Base-by-base conservation (phyloP, 2,797 vertebrate genomes). In the Oreochromis mossambicus region DNA sequence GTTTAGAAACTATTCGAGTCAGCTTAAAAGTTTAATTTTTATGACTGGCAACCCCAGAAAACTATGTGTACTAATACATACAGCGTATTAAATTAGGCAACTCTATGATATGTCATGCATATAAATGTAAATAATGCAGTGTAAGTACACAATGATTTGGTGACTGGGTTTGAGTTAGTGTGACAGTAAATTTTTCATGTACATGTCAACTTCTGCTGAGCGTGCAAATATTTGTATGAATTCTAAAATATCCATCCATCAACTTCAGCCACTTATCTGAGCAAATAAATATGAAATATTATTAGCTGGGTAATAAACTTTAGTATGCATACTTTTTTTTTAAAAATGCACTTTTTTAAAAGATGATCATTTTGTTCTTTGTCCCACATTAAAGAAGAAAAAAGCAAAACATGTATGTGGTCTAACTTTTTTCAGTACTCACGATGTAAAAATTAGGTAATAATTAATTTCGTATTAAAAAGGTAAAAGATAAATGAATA, bases 401-500 rank as follows among this genome's bases (percentile, higher is more conserved):
- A 38, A 38, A 66, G 34, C 11, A 66, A 38, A 34, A 41, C 5
- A 3, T 26, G 3, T 7, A 63, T 63, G 58, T 63, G 58, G 1
- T 24, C 21, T 3, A 54, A 54, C 52, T 3, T 7, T 54, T 54
- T 54, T 54, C 21, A 54, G 21, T 12, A 63, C 32, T 63, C 36
- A 63, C 36, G 2, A 36, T 8, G 0, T 36, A 63, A 63, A 61
- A n/a, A 36, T 0, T 0, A 66, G 38, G 34, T 38, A 66, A 66
- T 38, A 21, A 66, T 21, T 66, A 21, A 66, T 66, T 66, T 38
- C 34, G 13, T 66, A 66, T 66, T 21, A 14, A 66, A 66, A 38
- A 66, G 61, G 61, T 66, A 66, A 66, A 38, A 66, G 61, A 2
- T 66, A 66, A 66, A 21, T 38, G 19, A 66, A 66, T 21, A 66